Evolutionary conservation across 2,113 vertebrate genomes (phyloP), one percentile per base, ranked within the genome.

Genomic region (Passerina amoena): DNA sequence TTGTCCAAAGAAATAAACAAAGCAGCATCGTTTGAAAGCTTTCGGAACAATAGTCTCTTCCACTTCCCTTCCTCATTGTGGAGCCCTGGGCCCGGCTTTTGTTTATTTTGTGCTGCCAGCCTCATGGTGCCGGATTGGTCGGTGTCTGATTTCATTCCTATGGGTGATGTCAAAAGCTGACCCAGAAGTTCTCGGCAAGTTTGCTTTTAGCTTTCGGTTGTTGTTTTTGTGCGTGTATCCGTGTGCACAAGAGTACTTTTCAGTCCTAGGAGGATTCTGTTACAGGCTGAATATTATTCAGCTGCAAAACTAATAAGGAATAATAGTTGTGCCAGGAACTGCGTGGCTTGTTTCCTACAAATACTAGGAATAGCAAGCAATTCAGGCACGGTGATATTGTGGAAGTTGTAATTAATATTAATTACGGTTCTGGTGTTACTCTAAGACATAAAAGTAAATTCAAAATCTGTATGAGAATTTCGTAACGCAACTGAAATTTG

Each of bases 161-260:
- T 61, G 96, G 96, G 88, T 92, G 96, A 96, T 96, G 96, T 94
- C 96, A 95, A 96, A 96, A 94, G 92, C 94, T 97, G 96, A 97
- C 96, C 96, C 96, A 95, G 96, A 96, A 97, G 95, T 96, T 96
- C 93, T 95, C 56, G 7, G 96, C 86, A 33, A 96, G 96, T 97
- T 97, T 97, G 88, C 96, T 96, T 96, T 96, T 81, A 93, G 96
- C 90, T 90, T 71, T 96, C 63, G 70, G 94, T 94, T 93, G 96
- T 96, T 96, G 92, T 95, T 96, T 96, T 90, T 96, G 94, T 96
- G 91, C 25, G 11, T 91, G 76, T 96, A 90, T 82, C 93, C 48
- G 40, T 95, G 93, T 93, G 94, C 93, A 86, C 92, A 88, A 88
- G 96, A 88, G 88, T 68, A 57, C 86, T 96, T 88, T 72, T 65